Evolutionary conservation across 2,797 vertebrate species (phyloP).

Genomic region (Siniperca undulata): DNA sequence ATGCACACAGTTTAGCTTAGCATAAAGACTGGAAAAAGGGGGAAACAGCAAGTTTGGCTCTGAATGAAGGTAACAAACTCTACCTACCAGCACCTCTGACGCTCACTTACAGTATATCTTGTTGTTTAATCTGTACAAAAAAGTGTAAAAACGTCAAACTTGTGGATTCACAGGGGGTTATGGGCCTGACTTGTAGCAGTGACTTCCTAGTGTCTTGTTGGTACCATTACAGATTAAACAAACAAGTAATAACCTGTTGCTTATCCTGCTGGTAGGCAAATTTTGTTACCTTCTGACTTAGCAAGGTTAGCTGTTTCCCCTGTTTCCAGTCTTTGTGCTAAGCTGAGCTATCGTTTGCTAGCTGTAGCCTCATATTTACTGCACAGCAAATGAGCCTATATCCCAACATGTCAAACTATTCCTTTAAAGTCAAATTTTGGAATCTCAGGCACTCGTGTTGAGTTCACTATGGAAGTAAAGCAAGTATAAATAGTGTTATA

Average conservation of each 20-base stretch:
- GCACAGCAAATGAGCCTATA: background rate
- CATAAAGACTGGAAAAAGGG: constrained; percentile 1
- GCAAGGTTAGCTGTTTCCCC: background rate
- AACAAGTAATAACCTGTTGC: background rate
- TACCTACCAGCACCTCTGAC: background rate
- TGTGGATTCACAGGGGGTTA: background rate
- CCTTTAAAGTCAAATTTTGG: background rate
- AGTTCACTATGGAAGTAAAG: background rate
- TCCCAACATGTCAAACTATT: background rate
- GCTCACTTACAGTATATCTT: background rate
- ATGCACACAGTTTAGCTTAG: background rate
- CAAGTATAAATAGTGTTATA: background rate
- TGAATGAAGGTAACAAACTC: background rate
- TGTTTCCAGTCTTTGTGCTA: background rate
- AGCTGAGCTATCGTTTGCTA: background rate
- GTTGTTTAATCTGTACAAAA: background rate
- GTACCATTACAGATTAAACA: background rate
- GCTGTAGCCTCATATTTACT: background rate
- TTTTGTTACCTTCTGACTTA: background rate
- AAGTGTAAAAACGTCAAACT: too few relatives aligned
- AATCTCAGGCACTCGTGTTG: background rate
- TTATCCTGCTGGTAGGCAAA: too few relatives aligned
- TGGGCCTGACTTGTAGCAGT: background rate
- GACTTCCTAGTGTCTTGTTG: background rate
- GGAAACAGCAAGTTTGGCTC: background rate